These are phyloP conservation scores for Phymorhynchus buccinoides DNA, from an alignment of 1,140 invertebrate genomes.

Conservation along the genomic window DNA sequence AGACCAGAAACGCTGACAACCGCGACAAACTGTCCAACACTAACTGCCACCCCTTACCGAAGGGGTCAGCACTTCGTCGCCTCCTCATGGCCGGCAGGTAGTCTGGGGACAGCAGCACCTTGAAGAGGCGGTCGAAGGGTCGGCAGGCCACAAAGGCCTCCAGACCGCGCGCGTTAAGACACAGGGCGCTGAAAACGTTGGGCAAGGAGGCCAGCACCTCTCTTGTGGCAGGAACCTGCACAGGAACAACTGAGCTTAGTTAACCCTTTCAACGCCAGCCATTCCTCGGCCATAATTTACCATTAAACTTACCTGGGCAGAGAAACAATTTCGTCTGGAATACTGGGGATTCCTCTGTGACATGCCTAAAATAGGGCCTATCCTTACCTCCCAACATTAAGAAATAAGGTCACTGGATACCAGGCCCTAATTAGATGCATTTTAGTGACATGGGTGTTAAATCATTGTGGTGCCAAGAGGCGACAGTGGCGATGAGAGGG, in stretches of 20 bases:
- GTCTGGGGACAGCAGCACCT: conserved; percentile 85
- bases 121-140: conserved; percentile 88
- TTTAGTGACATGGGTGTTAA: too few relatives aligned
- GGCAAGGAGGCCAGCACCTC: conserved; percentile 91
- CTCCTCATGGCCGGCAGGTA: conserved; percentile 90
- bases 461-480: too few relatives aligned
- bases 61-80: conserved; percentile 85
- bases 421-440: too few relatives aligned
- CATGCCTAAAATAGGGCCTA: too few relatives aligned
- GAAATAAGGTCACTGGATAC: too few relatives aligned
- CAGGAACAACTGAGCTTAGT: conserved; percentile 2
- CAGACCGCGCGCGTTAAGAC: conserved; percentile 87
- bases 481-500: too few relatives aligned
- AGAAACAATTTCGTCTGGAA: too few relatives aligned
- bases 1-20: not conserved
- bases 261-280: too few relatives aligned
- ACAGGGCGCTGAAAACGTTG: conserved; percentile 92
- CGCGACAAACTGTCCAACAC: not conserved
- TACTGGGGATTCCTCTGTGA: too few relatives aligned
- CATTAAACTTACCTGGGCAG: too few relatives aligned
- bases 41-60: conserved; percentile 75
- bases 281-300: too few relatives aligned
- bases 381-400: too few relatives aligned
- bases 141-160: conserved; percentile 86
- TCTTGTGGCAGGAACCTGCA: conserved; percentile 86